These are phyloP conservation scores for Scatophagus argus DNA, from an alignment of 2,113 vertebrate genomes.

Conservation along the genomic window DNA sequence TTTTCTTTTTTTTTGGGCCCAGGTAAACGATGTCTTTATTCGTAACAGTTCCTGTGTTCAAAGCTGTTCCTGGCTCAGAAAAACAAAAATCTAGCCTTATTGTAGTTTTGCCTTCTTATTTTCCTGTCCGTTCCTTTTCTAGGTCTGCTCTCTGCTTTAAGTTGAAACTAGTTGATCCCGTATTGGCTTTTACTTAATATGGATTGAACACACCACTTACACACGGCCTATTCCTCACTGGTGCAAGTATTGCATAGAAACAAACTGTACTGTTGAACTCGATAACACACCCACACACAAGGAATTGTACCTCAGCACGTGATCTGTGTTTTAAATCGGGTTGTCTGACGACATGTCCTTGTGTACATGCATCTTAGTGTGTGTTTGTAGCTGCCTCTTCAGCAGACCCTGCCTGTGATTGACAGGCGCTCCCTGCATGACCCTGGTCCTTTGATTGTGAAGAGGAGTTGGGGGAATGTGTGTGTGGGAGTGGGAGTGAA, in stretches of 20 bases:
- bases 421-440: slow-evolving; percentile 32
- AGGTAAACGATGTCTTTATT: background rate
- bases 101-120: too few relatives aligned
- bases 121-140: too few relatives aligned
- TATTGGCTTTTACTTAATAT: too few relatives aligned
- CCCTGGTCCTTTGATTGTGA: slow-evolving; percentile 41
- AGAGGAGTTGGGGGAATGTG: background rate
- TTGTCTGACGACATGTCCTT: background rate
- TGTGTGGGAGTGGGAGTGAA: slow-evolving; percentile 35
- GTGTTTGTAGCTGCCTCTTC: slow-evolving; percentile 33
- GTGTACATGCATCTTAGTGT: background rate
- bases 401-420: slow-evolving; percentile 42
- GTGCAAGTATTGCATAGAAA: background rate
- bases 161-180: too few relatives aligned
- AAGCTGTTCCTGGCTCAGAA: background rate
- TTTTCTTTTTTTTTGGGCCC: background rate
- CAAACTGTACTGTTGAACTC: background rate
- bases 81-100: too few relatives aligned
- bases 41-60: background rate
- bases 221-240: background rate
- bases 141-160: too few relatives aligned
- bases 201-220: too few relatives aligned
- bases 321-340: background rate
- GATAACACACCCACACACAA: background rate
- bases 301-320: slow-evolving; percentile 17